Base-by-base conservation (phyloP, 2,113 vertebrate species). In the Damaliscus lunatus region DNA sequence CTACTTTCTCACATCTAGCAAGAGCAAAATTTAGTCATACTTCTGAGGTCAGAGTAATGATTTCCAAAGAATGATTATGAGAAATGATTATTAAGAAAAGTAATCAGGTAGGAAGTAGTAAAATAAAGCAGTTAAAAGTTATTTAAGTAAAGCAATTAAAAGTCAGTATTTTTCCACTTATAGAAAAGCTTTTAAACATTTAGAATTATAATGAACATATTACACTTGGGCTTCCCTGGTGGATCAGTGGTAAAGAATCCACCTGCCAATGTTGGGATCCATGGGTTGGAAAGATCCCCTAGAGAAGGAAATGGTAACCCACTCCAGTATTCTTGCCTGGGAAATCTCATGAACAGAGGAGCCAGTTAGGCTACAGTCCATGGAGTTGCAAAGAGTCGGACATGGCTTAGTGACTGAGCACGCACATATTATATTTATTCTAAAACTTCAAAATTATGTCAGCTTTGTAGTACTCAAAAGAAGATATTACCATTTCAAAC, bases 21-120 rank as follows among this genome's bases (percentile, higher is more conserved):
- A 84, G 1, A 59, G 62, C 59, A 97, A 91, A 95, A 81, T 81
- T 92, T 53, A 96, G 19, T 94, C 64, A 36, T 90, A 91, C 5
- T 85, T 96, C 82, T 96, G 36, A 96, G 40, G 84, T 52, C 80
- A 93, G 93, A 71, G 90, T 91, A 89, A 96, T 90, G 14, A 89
- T 67, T 89, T 29, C 3, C 62, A 85, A 92, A 94, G 93, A 82
- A 81, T 77, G 25, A 91, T 91, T n/a, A 86, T 88, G 53, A 85
- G 74, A 96, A 94, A 64, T 55, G 77, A 89, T 43, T 19, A 95
- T 57, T 85, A 82, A 91, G 57, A 95, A 97, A 89, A 95, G 88
- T 31, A 81, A 96, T 78, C 50, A 91, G 16, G 59, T 81, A 91
- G 82, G 7, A 82, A 80, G 43, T 83, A 86, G 81, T 90, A 92